Evolutionary conservation across 2,888 invertebrate species (phyloP).

Genomic region (Trilocha varians): DNA sequence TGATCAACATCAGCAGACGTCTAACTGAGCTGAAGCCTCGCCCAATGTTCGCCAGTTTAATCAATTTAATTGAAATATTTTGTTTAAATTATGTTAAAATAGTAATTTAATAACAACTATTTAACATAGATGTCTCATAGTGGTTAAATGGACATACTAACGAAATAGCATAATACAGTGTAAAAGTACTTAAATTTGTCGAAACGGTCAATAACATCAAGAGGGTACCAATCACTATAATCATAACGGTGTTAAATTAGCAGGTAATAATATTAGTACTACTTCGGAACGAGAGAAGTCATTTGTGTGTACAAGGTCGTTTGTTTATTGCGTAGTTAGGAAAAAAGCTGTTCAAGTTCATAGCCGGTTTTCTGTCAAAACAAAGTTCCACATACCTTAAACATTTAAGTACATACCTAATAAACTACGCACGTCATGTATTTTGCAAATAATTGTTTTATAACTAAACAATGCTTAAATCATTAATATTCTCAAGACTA

Average conservation of each 20-base stretch:
- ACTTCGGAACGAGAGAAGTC: slow-evolving; percentile 12
- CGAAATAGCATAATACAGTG: too few species aligned
- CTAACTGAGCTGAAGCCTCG: too few species aligned
- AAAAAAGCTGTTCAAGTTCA: not conserved
- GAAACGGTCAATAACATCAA: not conserved
- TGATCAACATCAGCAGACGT: too few species aligned
- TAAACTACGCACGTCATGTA: too few species aligned
- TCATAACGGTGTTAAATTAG: not conserved
- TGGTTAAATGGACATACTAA: too few species aligned
- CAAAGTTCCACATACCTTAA: slow-evolving; percentile 10
- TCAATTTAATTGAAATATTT: too few species aligned
- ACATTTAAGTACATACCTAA: not conserved
- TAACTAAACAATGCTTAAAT: not conserved
- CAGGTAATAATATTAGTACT: slow-evolving; percentile 2
- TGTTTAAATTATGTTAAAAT: too few species aligned
- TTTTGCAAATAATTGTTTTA: too few species aligned
- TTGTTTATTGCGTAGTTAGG: slow-evolving; percentile 16
- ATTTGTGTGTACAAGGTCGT: slow-evolving; percentile 18
- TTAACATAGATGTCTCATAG: too few species aligned
- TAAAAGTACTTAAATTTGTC: too few species aligned
- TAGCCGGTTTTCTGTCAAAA: slow-evolving; percentile 1
- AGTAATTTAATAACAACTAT: too few species aligned
- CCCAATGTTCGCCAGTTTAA: too few species aligned
- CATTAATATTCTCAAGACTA: not conserved
- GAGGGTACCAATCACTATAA: not conserved